Evolutionary conservation across 2,888 invertebrate genomes (phyloP).

Genomic region (Catonia carolina): DNA sequence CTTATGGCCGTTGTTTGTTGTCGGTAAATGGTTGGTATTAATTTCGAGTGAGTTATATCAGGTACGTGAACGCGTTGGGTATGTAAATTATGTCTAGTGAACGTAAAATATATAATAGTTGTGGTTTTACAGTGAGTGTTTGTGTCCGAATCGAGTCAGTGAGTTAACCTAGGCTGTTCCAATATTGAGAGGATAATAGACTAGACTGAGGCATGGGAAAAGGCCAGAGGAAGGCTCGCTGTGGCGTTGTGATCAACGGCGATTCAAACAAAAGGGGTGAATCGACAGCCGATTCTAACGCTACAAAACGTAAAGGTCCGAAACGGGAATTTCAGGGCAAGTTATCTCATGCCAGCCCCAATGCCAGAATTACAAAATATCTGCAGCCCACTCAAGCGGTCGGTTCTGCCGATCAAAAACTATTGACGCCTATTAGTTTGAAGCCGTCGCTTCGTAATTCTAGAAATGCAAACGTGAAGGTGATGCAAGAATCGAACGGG

Average conservation of each 20-base stretch:
- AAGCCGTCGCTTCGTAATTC: slow-evolving; percentile 29
- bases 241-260: not conserved
- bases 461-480: slow-evolving; percentile 25
- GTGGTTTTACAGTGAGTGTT: too few relatives aligned
- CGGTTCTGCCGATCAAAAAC: not conserved
- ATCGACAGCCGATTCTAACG: not conserved
- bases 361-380: slow-evolving; percentile 32
- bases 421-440: slow-evolving; percentile 3
- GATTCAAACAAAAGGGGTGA: not conserved
- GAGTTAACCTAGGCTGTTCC: too few relatives aligned
- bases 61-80: too few relatives aligned
- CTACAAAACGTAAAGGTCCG: slow-evolving; percentile 30
- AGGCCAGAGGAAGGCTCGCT: not conserved
- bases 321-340: slow-evolving; percentile 36
- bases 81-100: too few relatives aligned
- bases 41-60: too few relatives aligned
- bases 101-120: too few relatives aligned
- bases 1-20: too few relatives aligned
- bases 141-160: too few relatives aligned
- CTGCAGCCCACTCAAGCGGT: slow-evolving; percentile 22
- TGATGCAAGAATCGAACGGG: slow-evolving; percentile 29
- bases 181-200: too few relatives aligned
- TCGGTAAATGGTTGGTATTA: too few relatives aligned
- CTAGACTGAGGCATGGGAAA: not conserved
- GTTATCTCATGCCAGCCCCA: slow-evolving; percentile 36